Percentiles rank a stretch among this genome's conserved stretches.
Conservation (phyloP, 2,797 vertebrate species). For the Argya squamiceps region DNA sequence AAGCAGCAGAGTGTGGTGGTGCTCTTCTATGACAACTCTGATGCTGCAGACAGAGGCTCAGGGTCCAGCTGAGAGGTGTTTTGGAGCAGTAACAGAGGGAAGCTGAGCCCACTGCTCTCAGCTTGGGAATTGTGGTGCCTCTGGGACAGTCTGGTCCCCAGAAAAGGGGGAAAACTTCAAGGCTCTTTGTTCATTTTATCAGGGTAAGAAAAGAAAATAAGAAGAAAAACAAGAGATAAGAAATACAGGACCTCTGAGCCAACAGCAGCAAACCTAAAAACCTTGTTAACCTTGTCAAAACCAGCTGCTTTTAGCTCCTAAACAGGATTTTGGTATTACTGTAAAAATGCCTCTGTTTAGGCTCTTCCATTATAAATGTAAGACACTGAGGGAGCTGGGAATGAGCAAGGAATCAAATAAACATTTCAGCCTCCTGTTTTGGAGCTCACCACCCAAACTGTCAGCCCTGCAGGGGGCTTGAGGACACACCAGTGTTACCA, state of each 20-base stretch:
- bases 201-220: not conserved
- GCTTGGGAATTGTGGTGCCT: not conserved
- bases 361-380: not conserved
- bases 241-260: not conserved
- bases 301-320: not conserved
- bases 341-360: not conserved
- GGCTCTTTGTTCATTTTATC: not conserved
- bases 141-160: not conserved
- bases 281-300: not conserved
- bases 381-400: not conserved
- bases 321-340: not conserved
- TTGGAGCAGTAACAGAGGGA: not conserved
- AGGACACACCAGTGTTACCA: not conserved
- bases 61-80: conserved; percentile 6
- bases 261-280: not conserved
- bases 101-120: not conserved
- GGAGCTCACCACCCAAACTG: not conserved
- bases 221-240: not conserved
- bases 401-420: not conserved
- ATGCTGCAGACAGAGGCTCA: conserved; percentile 5
- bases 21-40: not conserved
- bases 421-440: not conserved
- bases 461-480: not conserved
- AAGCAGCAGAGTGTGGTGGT: not conserved
- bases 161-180: not conserved